phyloP scores from a whole-genome alignment of 2,797 vertebrate genomes.

The Cyprinodon diabolis region DNA sequence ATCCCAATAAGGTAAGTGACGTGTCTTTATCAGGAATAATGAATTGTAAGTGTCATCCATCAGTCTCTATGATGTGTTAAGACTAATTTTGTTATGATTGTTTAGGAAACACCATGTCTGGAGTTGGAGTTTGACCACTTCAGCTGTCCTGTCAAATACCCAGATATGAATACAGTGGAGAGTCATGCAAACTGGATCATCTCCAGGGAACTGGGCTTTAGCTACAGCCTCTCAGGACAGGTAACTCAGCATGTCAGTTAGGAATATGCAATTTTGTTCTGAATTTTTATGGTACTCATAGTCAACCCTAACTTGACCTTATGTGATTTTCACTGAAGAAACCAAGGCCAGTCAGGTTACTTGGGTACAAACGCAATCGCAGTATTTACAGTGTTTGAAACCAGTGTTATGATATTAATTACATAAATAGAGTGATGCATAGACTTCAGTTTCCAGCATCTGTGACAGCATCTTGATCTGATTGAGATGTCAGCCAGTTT shows the following conservation, averaged over 20 bases:
- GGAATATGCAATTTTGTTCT: not conserved
- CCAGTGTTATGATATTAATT: too few species aligned
- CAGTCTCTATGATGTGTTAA: not conserved
- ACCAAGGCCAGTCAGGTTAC: too few species aligned
- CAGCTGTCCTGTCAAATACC: constrained; percentile 94
- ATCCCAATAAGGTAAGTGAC: constrained; percentile 91
- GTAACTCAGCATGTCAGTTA: constrained; percentile 62
- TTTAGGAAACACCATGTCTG: constrained; percentile 94
- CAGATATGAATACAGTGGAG: constrained; percentile 93
- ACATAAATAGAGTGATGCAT: too few species aligned
- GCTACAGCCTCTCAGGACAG: constrained; percentile 92
- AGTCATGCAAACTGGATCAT: constrained; percentile 95
- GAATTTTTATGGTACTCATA: too few species aligned
- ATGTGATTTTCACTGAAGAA: too few species aligned
- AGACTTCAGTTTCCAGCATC: too few species aligned
- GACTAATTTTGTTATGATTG: not conserved
- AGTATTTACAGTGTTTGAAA: not conserved
- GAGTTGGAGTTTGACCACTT: constrained; percentile 98
- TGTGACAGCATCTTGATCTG: too few species aligned
- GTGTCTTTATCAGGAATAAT: not conserved
- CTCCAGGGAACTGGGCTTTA: constrained; percentile 93
- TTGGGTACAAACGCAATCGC: not conserved
- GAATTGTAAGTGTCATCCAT: not conserved
- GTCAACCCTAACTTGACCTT: too few species aligned
- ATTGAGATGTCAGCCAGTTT: too few species aligned